These are phyloP conservation scores for Osmerus eperlanus DNA, from an alignment of 2,113 vertebrate genomes.

Conservation along the genomic window DNA sequence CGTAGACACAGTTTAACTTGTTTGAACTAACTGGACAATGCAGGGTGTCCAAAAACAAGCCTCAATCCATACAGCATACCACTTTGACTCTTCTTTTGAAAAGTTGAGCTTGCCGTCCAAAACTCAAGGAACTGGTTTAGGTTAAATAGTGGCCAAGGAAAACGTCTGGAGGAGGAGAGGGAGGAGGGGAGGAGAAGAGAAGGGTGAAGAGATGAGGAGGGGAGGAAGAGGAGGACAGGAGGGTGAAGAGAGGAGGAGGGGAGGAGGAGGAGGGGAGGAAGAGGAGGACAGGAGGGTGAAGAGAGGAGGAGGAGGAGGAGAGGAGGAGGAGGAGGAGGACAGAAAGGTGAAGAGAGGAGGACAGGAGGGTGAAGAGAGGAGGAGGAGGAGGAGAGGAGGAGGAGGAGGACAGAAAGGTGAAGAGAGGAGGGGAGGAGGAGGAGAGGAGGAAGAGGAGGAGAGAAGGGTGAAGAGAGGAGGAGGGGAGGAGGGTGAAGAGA, in stretches of 20 bases:
- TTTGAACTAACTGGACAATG: too few species aligned
- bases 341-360: constrained; percentile 4
- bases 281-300: constrained; percentile 11
- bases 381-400: constrained; percentile 11
- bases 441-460: too few species aligned
- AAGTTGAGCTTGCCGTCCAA: background rate
- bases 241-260: background rate
- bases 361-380: background rate
- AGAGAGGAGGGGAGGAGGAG: too few species aligned
- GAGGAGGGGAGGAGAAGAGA: background rate
- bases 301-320: background rate
- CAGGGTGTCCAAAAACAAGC: too few species aligned
- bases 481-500: too few species aligned
- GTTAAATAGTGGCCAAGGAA: background rate
- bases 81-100: background rate
- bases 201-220: background rate
- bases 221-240: background rate
- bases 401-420: too few species aligned
- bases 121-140: constrained; percentile 4
- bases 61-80: background rate
- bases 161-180: constrained; percentile 16
- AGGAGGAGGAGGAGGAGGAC: background rate
- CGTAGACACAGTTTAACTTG: too few species aligned
- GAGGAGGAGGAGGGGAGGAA: background rate
- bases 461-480: too few species aligned